Evolutionary conservation across 2,113 vertebrate genomes (phyloP).

Genomic region (Pygoscelis antarcticus): DNA sequence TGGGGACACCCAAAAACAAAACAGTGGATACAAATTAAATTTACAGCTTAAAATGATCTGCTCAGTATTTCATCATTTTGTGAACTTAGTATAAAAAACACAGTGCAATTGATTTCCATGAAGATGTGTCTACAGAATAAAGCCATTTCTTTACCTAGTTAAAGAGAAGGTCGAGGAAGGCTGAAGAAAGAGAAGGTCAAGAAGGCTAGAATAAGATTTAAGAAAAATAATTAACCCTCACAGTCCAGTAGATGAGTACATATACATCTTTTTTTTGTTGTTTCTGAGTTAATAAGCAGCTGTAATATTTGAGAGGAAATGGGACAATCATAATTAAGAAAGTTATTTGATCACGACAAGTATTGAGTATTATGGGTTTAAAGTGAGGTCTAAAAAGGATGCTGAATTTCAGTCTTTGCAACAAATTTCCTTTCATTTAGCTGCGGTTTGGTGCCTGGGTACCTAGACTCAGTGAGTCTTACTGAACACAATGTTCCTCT

Average conservation of each 20-base stretch:
- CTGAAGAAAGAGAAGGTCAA: background rate
- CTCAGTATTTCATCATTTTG: background rate
- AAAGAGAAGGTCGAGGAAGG: background rate
- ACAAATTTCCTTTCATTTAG: background rate
- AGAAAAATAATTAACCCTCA: background rate
- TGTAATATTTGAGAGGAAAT: background rate
- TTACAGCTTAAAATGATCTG: background rate
- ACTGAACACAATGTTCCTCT: background rate
- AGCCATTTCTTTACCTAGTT: background rate
- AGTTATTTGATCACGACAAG: background rate
- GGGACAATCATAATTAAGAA: background rate
- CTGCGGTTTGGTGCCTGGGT: background rate
- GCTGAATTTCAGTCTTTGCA: background rate
- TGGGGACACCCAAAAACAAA: accelerated
- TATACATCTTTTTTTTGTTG: background rate
- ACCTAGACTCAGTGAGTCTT: background rate
- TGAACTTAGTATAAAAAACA: background rate
- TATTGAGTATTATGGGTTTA: background rate
- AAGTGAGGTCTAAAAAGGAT: background rate
- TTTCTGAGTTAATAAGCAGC: background rate
- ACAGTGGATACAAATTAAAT: background rate
- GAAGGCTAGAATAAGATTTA: background rate
- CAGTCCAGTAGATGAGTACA: background rate
- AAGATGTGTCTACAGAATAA: background rate
- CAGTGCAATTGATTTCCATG: background rate